Percentiles rank a stretch among this genome's conserved stretches.
These are phyloP conservation scores for Troides helena DNA, from an alignment of 2,888 invertebrate species.

Conservation along the genomic window DNA sequence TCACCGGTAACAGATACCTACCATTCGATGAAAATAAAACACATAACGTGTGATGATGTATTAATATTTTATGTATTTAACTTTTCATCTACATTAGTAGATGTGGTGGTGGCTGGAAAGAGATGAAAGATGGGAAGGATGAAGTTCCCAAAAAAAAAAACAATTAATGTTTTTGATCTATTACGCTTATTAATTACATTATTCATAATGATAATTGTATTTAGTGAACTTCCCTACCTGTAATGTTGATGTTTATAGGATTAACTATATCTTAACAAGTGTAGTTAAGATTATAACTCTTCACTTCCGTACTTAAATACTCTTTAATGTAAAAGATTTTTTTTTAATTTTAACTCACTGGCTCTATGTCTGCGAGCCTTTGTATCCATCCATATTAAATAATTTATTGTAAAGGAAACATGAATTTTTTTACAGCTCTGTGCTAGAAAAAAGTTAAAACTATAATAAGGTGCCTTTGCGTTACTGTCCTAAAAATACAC, in stretches of 20 bases:
- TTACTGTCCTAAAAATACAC: too few species aligned
- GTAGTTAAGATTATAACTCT: conserved; percentile 35
- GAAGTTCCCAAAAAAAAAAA: conserved; percentile 52
- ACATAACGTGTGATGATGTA: not conserved
- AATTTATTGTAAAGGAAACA: too few species aligned
- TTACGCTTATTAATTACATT: conserved; percentile 80
- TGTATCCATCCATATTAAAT: too few species aligned
- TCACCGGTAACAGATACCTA: not conserved
- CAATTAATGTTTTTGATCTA: conserved; percentile 78
- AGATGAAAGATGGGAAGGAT: conserved; percentile 1
- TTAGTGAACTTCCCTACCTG: conserved; percentile 68
- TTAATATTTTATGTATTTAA: conserved; percentile 17
- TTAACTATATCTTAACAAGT: conserved; percentile 19
- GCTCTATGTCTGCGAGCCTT: too few species aligned
- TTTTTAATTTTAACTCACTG: too few species aligned
- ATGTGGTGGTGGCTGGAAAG: not conserved
- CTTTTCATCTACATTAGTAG: not conserved
- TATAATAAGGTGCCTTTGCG: too few species aligned
- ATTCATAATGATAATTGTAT: conserved; percentile 62
- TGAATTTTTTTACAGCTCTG: too few species aligned
- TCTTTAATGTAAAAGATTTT: not conserved
- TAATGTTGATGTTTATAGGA: conserved; percentile 69
- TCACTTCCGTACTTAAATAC: conserved; percentile 1
- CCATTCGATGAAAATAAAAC: not conserved
- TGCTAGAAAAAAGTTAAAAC: too few species aligned